Base-by-base conservation (phyloP, 2,113 vertebrate species). In the Lagopus muta region DNA sequence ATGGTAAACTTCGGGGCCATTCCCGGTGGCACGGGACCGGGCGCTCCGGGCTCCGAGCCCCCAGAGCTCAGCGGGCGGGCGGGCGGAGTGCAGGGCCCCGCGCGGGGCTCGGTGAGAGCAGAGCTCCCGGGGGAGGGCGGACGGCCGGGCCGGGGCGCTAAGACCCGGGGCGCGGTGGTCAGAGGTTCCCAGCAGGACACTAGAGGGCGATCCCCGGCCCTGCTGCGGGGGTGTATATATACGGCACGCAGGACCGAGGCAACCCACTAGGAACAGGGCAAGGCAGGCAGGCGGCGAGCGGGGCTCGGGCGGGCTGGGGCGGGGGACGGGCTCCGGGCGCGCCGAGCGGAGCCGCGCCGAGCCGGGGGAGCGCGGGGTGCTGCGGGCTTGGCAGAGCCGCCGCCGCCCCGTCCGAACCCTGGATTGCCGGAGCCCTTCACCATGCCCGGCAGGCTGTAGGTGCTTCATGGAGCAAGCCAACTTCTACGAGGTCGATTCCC, bases 401-500 rank as follows among this genome's bases (percentile, higher is more conserved):
- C 47, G 74, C 28, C 40, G 90, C 71, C 81, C 74, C 19, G 50
- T 84, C 95, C 96, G 93, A 97, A 98, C 97, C 89, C 98, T 98
- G 98, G 98, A 98, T 98, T 98, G 98, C 97, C 98, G 98, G 97
- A 98, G 98, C 98, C 97, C 97, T 92, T 98, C 98, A 96, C 98
- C 99, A 99, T 99, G 99, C 96, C 94, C 95, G 97, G 98, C 98
- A 95, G 97, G 96, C 94, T 98, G 96, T 99, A 99, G 98, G 86
- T 98, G 96, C 98, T 98, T 98, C 96, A 99, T 99, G 99, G 99
- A 99, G 98, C 98, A 98, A 91, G 97, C 98, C 74, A 98, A 99
- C 98, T 98, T 99, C 97, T 99, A 99, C 98, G 99, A 99, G 99
- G 98, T 98, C 96, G 98, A 99, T 72, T 98, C 98, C 93, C 99